These are phyloP conservation scores for Watsonalla binaria DNA, from an alignment of 2,888 invertebrate species.

Conservation along the genomic window DNA sequence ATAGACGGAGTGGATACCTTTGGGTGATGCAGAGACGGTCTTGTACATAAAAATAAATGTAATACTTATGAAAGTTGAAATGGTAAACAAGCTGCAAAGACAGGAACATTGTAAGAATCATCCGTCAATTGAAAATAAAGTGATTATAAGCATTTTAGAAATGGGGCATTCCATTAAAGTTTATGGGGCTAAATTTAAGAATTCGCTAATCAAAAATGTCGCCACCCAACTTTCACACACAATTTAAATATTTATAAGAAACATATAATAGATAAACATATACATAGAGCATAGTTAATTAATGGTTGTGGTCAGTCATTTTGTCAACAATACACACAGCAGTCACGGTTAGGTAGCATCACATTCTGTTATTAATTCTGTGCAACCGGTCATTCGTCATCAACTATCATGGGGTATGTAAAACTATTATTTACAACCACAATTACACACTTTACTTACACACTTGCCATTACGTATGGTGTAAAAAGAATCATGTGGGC, in stretches of 20 bases:
- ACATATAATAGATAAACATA: background rate
- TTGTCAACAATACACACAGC: slow-evolving; percentile 3
- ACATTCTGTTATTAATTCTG: slow-evolving; percentile 37
- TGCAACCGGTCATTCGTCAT: slow-evolving; percentile 41
- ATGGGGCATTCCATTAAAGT: too few species aligned
- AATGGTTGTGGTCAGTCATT: slow-evolving; percentile 1
- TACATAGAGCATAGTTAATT: background rate
- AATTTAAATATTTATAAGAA: background rate
- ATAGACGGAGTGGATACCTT: too few species aligned
- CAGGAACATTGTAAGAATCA: too few species aligned
- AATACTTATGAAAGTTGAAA: too few species aligned
- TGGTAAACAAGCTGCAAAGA: too few species aligned
- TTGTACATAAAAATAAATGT: too few species aligned
- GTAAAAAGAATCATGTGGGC: slow-evolving; percentile 43
- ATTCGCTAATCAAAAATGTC: background rate
- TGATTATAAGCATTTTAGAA: too few species aligned
- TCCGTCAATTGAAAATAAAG: too few species aligned
- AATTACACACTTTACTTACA: slow-evolving; percentile 49
- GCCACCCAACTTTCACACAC: background rate
- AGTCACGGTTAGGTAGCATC: slow-evolving; percentile 20
- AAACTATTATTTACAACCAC: slow-evolving; percentile 38
- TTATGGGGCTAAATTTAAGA: too few species aligned
- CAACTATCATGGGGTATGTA: slow-evolving; percentile 50
- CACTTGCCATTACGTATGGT: slow-evolving; percentile 39
- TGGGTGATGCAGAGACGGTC: too few species aligned